Conservation (phyloP, 2,113 vertebrate genomes). For the Limanda limanda region DNA sequence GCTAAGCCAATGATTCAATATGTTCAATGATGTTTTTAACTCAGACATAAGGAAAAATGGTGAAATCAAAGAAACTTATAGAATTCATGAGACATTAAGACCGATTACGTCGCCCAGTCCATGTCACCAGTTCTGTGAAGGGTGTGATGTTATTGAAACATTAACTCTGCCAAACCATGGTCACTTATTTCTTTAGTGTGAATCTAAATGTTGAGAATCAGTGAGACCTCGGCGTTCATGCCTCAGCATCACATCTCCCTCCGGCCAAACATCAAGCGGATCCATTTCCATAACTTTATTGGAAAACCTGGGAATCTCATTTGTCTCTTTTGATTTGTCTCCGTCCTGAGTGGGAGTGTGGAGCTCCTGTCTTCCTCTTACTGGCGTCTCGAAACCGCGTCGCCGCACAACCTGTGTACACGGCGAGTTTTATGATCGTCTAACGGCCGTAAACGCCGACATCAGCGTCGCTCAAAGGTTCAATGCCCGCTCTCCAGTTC, state of each 20-base stretch:
- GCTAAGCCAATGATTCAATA: too few species aligned
- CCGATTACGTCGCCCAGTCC: neutral
- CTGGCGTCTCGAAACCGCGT: neutral
- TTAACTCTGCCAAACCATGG: neutral
- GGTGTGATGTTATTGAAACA: neutral
- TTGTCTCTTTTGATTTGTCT: slow-evolving; percentile 29
- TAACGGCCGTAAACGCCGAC: slow-evolving; percentile 27
- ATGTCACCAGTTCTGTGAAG: neutral
- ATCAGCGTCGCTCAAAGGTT: slow-evolving; percentile 58
- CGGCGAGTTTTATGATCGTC: slow-evolving; percentile 38
- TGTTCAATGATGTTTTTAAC: too few species aligned
- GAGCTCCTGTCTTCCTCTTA: neutral
- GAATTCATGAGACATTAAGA: too few species aligned
- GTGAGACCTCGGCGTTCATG: too few species aligned
- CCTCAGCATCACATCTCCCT: too few species aligned
- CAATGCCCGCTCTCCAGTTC: slow-evolving; percentile 49
- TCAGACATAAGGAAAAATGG: too few species aligned
- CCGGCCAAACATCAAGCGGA: neutral
- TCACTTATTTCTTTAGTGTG: neutral
- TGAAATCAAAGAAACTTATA: too few species aligned
- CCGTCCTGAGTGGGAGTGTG: neutral
- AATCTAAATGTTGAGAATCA: too few species aligned
- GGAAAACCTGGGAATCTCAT: neutral
- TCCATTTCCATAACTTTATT: neutral
- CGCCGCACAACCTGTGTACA: slow-evolving; percentile 9